Evolutionary conservation across 1,140 invertebrate genomes (phyloP).

Genomic region (Anagrus nilaparvatae): DNA sequence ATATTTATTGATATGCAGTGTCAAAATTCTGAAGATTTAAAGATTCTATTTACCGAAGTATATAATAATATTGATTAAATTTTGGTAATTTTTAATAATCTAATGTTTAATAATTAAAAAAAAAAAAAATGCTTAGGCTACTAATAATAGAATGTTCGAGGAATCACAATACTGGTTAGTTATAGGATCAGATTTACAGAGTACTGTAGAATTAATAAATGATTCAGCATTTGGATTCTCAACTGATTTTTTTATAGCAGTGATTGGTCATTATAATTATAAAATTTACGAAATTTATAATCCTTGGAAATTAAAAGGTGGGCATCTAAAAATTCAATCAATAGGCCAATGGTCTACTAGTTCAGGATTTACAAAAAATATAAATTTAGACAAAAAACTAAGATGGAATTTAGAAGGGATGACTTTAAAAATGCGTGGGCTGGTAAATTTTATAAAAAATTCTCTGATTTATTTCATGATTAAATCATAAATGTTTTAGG

Average conservation of each 20-base stretch:
- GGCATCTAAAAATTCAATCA: slow-evolving; percentile 5
- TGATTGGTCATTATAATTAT: neutral
- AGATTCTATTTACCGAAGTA: slow-evolving; percentile 5
- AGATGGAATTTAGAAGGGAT: slow-evolving; percentile 12
- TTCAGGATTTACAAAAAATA: neutral
- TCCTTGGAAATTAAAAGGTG: slow-evolving; percentile 11
- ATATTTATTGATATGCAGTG: slow-evolving; percentile 11
- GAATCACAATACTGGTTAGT: slow-evolving; percentile 13
- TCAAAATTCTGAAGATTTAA: slow-evolving; percentile 3
- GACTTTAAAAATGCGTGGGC: slow-evolving; percentile 3
- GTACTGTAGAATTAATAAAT: slow-evolving; percentile 7
- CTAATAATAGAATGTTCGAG: slow-evolving; percentile 9
- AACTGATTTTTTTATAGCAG: slow-evolving; percentile 14
- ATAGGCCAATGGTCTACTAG: slow-evolving; percentile 7
- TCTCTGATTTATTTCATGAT: too few relatives aligned
- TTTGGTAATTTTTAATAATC: neutral
- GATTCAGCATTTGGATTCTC: slow-evolving; percentile 12
- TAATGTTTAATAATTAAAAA: too few relatives aligned
- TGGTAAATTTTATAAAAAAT: neutral
- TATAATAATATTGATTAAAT: neutral
- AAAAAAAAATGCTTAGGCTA: slow-evolving; percentile 9
- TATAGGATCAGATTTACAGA: slow-evolving; percentile 6
- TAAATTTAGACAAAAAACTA: slow-evolving; percentile 1
- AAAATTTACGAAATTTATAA: slow-evolving; percentile 16
- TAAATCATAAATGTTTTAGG: too few relatives aligned